phyloP scores from a whole-genome alignment of 2,797 vertebrate species.

The Percopsis omiscomaycus region DNA sequence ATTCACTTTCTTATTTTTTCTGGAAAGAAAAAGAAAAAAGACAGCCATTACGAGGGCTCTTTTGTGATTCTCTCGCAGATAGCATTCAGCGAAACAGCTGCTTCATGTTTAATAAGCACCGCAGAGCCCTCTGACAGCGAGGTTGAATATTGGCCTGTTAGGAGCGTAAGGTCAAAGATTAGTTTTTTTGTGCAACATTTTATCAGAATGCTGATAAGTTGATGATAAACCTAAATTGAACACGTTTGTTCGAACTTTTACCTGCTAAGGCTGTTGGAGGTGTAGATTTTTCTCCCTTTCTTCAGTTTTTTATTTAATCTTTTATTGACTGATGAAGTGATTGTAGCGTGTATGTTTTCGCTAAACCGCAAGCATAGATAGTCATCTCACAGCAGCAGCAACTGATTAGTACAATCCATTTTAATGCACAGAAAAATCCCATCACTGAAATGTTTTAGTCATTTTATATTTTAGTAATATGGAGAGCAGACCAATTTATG shows the following conservation, averaged over 20 bases:
- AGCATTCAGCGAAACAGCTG: conserved; percentile 13
- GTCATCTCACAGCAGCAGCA: no score
- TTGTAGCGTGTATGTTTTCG: background rate
- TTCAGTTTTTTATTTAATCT: background rate
- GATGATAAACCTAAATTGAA: background rate
- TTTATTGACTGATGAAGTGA: background rate
- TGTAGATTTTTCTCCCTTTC: background rate
- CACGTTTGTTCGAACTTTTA: conserved; percentile 19
- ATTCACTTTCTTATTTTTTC: conserved; percentile 9
- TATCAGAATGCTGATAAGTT: conserved; percentile 58
- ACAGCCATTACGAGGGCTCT: background rate
- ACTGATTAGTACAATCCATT: no score
- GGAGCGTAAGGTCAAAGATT: conserved; percentile 54
- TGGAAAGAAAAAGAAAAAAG: no score
- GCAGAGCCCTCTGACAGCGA: background rate
- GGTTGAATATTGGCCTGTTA: background rate
- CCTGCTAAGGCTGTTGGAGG: background rate
- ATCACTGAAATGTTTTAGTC: no score
- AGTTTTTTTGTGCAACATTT: conserved; percentile 20
- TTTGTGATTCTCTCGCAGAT: no score
- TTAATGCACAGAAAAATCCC: no score
- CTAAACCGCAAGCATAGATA: no score
- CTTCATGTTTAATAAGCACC: background rate
- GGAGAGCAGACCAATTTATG: no score
- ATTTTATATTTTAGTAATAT: no score